A percentile compares a stretch with the other conserved stretches of the same genome.
These are phyloP conservation scores for Ploceus nigricollis DNA, from an alignment of 2,113 vertebrate genomes.

Conservation along the genomic window DNA sequence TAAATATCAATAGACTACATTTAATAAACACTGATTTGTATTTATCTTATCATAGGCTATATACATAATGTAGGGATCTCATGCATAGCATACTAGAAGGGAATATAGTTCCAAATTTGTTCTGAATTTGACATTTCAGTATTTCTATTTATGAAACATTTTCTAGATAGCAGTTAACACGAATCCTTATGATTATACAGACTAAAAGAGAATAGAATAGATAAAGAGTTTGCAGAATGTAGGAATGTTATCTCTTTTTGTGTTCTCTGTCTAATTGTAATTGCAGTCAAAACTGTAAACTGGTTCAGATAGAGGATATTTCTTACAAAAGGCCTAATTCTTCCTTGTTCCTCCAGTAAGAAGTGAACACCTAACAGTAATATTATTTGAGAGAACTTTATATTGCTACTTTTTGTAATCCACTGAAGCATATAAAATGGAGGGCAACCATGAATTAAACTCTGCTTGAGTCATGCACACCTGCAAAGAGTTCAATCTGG, in stretches of 20 bases:
- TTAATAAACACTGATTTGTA: constrained; percentile 39
- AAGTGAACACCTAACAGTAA: neutral
- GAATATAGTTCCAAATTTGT: neutral
- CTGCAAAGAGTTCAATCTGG: neutral
- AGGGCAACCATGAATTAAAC: neutral
- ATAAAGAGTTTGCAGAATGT: neutral
- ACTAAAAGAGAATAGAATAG: neutral
- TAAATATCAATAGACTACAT: constrained; percentile 25
- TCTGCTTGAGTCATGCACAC: neutral
- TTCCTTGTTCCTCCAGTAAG: neutral
- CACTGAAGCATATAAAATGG: neutral
- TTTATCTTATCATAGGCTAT: neutral
- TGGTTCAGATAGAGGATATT: neutral
- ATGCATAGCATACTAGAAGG: neutral
- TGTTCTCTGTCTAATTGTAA: neutral
- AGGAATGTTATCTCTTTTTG: neutral
- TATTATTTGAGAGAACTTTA: neutral
- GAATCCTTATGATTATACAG: neutral
- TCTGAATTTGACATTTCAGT: neutral
- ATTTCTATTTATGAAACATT: neutral
- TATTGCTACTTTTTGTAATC: neutral
- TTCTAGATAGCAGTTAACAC: neutral
- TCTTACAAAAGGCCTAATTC: neutral
- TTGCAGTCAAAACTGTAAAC: neutral
- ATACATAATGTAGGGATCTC: neutral